Evolutionary conservation across 2,113 vertebrate genomes (phyloP), one percentile per base, ranked within the genome.

Genomic region (Riparia riparia): DNA sequence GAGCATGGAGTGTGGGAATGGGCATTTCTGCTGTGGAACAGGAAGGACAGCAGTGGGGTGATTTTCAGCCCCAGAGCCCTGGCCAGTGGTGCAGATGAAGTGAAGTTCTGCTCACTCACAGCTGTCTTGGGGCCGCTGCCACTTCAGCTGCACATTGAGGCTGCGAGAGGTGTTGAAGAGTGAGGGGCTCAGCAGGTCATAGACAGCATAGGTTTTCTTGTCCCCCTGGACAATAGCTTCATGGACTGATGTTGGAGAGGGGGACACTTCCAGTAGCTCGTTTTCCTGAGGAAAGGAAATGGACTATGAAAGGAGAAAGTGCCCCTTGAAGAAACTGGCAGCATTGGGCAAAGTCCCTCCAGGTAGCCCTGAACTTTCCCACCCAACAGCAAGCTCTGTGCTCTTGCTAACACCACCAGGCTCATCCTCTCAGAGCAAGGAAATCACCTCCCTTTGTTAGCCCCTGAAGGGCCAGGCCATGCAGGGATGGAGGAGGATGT

Each of bases 61-160:
- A 60, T 14, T 37, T 45, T 17, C 32, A 82, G 42, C 82, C 54
- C 56, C 12, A n/a, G 42, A 89, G 47, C n/a, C 44, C 60, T 24
- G 63, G 16, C 12, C 32, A 20, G 34, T 2, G 2, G 37, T 42
- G 50, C 49, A 47, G 47, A n/a, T 20, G 68, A 58, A 86, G 34
- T 31, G 63, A 64, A 86, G 41, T 19, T 77, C 28, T 70, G 61
- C 68, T 79, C 26, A 60, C 97, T 97, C 96, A 99, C 99, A 98
- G 95, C 96, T 97, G 39, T 99, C 99, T 10, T 91, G 97, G 54
- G 98, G 98, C 21, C 87, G 95, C 95, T 98, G 99, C 99, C 99
- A 99, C 89, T 98, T 99, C 77, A 99, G 98, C 77, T 99, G 98
- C 81, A 99, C 94, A 18, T 99, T 99, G 73, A 99, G 98, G 88